Base-by-base conservation (phyloP, 2,888 invertebrate genomes). In the Megastigmus dorsalis region DNA sequence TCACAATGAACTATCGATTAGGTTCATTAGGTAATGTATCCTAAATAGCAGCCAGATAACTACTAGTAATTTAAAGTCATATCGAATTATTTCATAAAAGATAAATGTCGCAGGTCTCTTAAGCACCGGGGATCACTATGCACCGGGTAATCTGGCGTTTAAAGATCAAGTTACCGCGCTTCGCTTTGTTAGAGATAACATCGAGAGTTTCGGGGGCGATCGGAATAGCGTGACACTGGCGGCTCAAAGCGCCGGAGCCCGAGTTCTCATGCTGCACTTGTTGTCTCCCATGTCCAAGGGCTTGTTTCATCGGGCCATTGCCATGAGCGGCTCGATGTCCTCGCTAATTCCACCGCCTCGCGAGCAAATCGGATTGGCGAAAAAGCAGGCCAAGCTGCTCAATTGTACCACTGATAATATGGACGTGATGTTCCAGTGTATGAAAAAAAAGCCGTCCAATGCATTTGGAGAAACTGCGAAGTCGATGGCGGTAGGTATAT, bases 121-220 rank as follows among this genome's bases (percentile, higher is more conserved):
- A 52, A 91, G 91, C 77, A 93, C 92, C 0, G 93, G 93, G 0
- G 92, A 92, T 50, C 87, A 89, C 52, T 89, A 90, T 60, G 92
- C 92, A 0, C 91, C 92, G 0, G 93, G 93, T 1, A 93, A 94
- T 84, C 90, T 91, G 78, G 93, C 92, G 0, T 86, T 93, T 30
- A 93, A 93, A 83, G 93, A 93, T 85, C 93, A 93, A 85, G 93
- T 93, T 7, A 87, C 88, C n/a, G 91, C 91, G 0, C 82, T 93
- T 74, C 90, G 90, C 77, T 93, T 93, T 93, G 88, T 93, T 0
- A 90, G 90, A 81, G 82, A 90, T 45, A 92, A 93, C 81, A 92
- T 93, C 57, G 90, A 89, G 0, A 86, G 90, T 0, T 93, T 93
- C 82, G 93, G 93, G 0, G 93, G 93, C 1, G 91, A 93, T 86